Evolutionary conservation across 2,113 vertebrate genomes (phyloP), one percentile per base, ranked within the genome.

Genomic region (Sinocyclocheilus maitianheensis): DNA sequence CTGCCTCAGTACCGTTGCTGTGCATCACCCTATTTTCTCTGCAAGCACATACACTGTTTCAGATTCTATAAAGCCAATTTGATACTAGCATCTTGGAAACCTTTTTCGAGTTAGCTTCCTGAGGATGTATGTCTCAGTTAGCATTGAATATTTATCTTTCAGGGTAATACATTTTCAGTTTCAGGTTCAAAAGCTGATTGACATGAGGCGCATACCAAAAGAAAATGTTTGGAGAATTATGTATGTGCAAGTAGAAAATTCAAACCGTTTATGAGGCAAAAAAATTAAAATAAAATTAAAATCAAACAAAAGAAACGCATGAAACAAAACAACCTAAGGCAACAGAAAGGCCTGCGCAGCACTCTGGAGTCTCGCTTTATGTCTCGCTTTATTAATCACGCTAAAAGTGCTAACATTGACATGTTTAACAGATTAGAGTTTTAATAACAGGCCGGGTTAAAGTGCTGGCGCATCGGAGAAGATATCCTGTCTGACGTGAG

Each of bases 341-440:
- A 90, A 89, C 86, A 92, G 87, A 84, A 93, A 93, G 92, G 93
- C 93, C 93, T 90, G 93, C 90, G 90, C 94, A 94, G 95, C 95
- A 95, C 95, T 96, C 94, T 92, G 91, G 95, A 93, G 94, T 95
- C 62, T 67, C 0, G 92, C 93, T 95, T 67, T 69, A 69, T 82
- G 80, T 82, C 80, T 82, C 63, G 93, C 95, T 96, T 97, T 97
- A 97, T 97, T 97, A 97, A 97, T 97, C 94, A 93, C 93, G 93
- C 95, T 94, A 95, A 96, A 97, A 96, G 95, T 97, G 96, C 96
- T 97, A 97, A 95, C 96, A 96, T 96, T 96, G 95, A 95, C 96
- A 96, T 95, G 96, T 97, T 96, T 95, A 96, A 96, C 95, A 95
- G 96, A 96, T 96, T 96, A 96, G 94, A 95, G 95, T 94, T 96